A percentile compares a stretch with the other conserved stretches of the same genome.
These are phyloP conservation scores for Dryadula phaetusa DNA, from an alignment of 2,888 invertebrate genomes.

Conservation along the genomic window DNA sequence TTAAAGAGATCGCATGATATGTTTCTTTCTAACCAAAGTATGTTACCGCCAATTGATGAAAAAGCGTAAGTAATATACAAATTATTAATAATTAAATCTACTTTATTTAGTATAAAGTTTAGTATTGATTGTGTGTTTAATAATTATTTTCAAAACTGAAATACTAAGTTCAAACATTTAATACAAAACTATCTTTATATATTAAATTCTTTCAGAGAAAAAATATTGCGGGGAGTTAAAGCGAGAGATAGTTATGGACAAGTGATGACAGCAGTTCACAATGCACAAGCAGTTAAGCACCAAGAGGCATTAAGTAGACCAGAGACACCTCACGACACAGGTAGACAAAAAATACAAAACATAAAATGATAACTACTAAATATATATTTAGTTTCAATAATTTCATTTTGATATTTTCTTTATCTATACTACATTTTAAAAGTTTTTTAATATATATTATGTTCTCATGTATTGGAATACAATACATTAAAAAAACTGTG, in stretches of 20 bases:
- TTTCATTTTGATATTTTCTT: too few relatives aligned
- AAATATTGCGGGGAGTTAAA: constrained; percentile 89
- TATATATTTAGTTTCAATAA: too few relatives aligned
- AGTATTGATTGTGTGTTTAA: not conserved
- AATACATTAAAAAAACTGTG: not conserved
- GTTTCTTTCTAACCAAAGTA: constrained; percentile 96
- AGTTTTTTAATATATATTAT: too few relatives aligned
- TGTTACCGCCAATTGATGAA: constrained; percentile 93
- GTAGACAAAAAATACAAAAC: constrained; percentile 52
- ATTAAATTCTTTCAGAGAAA: constrained; percentile 85
- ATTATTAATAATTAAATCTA: not conserved
- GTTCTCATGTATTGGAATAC: too few relatives aligned
- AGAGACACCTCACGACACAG: constrained; percentile 70
- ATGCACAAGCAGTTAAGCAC: constrained; percentile 85
- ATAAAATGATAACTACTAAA: too few relatives aligned
- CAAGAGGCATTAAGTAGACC: constrained; percentile 63
- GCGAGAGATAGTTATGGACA: constrained; percentile 93
- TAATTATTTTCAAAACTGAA: not conserved
- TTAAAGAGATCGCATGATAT: constrained; percentile 98
- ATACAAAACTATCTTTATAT: constrained; percentile 14
- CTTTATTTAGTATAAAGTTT: not conserved
- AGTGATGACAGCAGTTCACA: constrained; percentile 91
- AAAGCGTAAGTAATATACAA: constrained; percentile 86
- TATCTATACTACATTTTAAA: too few relatives aligned
- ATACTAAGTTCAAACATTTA: too few relatives aligned